Conservation (phyloP, 2,888 invertebrate genomes). For the Margaritifera margaritifera region DNA sequence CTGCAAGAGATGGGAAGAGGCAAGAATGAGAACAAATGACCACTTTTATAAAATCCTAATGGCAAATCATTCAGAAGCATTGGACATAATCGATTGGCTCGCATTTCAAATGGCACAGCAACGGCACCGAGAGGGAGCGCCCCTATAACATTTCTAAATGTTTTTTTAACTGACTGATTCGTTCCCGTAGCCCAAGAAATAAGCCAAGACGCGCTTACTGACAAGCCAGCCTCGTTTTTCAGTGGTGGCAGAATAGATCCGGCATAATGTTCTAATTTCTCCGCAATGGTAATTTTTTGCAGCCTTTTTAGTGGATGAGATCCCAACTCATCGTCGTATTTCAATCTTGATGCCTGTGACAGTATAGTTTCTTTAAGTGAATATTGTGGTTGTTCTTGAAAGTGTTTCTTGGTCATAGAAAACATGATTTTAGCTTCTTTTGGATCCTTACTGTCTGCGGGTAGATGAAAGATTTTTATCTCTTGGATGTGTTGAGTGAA, state of each 20-base stretch:
- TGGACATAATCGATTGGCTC: not conserved
- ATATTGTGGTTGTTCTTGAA: too few species aligned
- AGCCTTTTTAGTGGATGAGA: too few species aligned
- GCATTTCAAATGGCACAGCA: slow-evolving; percentile 12
- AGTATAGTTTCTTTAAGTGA: too few species aligned
- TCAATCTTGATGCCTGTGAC: not conserved
- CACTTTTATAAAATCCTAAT: slow-evolving; percentile 34
- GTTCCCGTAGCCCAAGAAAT: slow-evolving; percentile 35
- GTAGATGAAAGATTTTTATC: slow-evolving; percentile 56
- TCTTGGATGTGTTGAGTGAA: slow-evolving; percentile 66
- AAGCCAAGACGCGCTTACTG: slow-evolving; percentile 19
- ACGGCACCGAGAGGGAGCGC: slow-evolving; percentile 31
- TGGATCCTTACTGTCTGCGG: slow-evolving; percentile 5
- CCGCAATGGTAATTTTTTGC: not conserved
- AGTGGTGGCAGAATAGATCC: not conserved
- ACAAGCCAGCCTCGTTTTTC: not conserved
- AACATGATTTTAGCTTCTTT: not conserved
- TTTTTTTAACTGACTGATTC: not conserved
- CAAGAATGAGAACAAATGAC: slow-evolving; percentile 48
- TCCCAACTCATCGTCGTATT: too few species aligned
- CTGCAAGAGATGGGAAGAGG: slow-evolving; percentile 61
- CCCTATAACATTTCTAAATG: slow-evolving; percentile 17
- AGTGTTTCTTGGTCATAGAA: not conserved
- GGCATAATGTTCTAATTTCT: slow-evolving; percentile 1
- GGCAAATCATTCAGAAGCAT: slow-evolving; percentile 10